A percentile compares a stretch with the other conserved stretches of the same genome.
These are phyloP conservation scores for Hemiscyllium ocellatum DNA, from an alignment of 2,113 vertebrate genomes.

Conservation along the genomic window DNA sequence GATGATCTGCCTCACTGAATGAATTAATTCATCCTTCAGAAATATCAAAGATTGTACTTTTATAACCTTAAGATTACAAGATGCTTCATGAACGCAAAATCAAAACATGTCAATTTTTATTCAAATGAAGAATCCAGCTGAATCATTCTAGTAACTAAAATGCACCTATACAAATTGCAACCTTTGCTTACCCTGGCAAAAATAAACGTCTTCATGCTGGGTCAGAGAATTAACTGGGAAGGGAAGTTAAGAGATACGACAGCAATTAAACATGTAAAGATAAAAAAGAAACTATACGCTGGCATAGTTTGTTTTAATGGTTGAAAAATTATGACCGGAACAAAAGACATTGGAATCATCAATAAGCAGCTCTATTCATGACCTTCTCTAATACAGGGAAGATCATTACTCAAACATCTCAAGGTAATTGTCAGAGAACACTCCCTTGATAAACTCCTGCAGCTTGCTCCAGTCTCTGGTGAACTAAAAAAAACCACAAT, in stretches of 20 bases:
- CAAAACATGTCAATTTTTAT: neutral
- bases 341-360: neutral
- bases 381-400: neutral
- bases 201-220: neutral
- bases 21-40: neutral
- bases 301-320: neutral
- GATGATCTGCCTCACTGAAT: neutral
- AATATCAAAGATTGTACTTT: neutral
- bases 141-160: neutral
- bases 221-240: neutral
- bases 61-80: neutral
- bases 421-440: neutral
- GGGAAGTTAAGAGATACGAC: neutral
- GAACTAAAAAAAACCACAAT: neutral
- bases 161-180: neutral
- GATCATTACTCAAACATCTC: too few species aligned
- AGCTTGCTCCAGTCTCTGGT: neutral
- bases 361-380: neutral
- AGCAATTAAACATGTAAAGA: neutral
- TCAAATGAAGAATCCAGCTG: neutral
- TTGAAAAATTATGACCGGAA: neutral
- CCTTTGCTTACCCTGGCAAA: neutral
- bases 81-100: neutral
- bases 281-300: neutral
- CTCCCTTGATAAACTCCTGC: neutral